phyloP scores from a whole-genome alignment of 2,113 vertebrate species.

The Pluvianellus socialis region DNA sequence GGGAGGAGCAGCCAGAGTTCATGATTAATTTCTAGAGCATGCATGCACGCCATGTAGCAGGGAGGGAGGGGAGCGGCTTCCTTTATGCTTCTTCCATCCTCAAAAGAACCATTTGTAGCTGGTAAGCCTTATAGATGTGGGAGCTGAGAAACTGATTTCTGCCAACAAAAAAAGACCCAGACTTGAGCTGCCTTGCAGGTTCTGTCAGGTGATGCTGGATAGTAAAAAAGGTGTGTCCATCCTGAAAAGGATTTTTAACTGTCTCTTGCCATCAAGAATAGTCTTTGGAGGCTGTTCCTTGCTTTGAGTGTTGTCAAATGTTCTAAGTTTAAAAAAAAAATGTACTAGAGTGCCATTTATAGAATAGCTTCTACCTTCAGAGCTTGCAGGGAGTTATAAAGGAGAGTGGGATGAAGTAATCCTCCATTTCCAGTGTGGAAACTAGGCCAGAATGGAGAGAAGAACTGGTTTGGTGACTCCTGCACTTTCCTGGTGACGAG shows the following conservation, averaged over 20 bases:
- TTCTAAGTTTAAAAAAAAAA: not conserved
- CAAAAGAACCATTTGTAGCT: not conserved
- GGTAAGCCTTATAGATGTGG: not conserved
- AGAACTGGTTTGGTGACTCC: constrained; percentile 8
- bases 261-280: not conserved
- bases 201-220: not conserved
- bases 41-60: not conserved
- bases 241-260: not conserved
- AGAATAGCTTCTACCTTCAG: not conserved
- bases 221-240: not conserved
- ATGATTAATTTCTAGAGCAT: constrained; percentile 14
- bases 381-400: not conserved
- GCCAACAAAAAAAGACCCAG: not conserved
- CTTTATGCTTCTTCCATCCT: not conserved
- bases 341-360: not conserved
- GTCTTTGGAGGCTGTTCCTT: not conserved
- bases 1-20: constrained; percentile 37
- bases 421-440: constrained; percentile 1
- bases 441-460: not conserved
- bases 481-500: not conserved
- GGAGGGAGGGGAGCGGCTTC: not conserved
- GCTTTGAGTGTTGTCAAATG: not conserved
- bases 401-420: not conserved
- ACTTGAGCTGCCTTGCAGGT: not conserved
- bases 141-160: constrained; percentile 6